These are phyloP conservation scores for Solea senegalensis DNA, from an alignment of 2,113 vertebrate species.

Conservation along the genomic window DNA sequence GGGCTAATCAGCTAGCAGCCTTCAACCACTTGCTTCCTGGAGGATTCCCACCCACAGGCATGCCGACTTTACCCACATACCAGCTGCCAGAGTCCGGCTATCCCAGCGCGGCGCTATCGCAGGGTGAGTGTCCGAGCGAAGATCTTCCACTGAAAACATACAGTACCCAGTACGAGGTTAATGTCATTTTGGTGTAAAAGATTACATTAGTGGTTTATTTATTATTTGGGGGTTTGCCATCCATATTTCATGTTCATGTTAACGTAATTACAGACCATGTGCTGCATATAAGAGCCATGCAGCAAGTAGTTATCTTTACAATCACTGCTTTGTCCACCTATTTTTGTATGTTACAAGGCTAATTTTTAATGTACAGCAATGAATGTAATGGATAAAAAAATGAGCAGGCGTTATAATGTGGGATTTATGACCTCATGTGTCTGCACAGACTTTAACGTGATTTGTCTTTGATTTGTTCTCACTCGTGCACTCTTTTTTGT, in stretches of 20 bases:
- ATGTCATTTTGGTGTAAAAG: conserved; percentile 55
- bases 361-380: conserved; percentile 17
- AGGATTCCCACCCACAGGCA: conserved; percentile 93
- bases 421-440: conserved; percentile 10
- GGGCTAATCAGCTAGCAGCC: conserved; percentile 97
- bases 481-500: conserved; percentile 4
- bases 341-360: not conserved
- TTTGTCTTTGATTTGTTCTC: not conserved
- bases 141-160: not conserved
- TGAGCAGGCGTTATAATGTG: conserved; percentile 10
- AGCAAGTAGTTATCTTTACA: conserved; percentile 59
- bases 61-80: conserved; percentile 94
- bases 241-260: conserved; percentile 44
- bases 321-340: conserved; percentile 49
- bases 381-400: conserved; percentile 8
- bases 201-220: conserved; percentile 52
- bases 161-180: conserved; percentile 9
- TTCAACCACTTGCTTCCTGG: conserved; percentile 98
- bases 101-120: conserved; percentile 89
- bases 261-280: conserved; percentile 55
- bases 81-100: conserved; percentile 95
- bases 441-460: not conserved
- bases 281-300: conserved; percentile 48
- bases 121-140: conserved; percentile 83
- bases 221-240: conserved; percentile 44